These are phyloP conservation scores for Hydriomena furcata DNA, from an alignment of 2,888 invertebrate genomes.

Conservation along the genomic window DNA sequence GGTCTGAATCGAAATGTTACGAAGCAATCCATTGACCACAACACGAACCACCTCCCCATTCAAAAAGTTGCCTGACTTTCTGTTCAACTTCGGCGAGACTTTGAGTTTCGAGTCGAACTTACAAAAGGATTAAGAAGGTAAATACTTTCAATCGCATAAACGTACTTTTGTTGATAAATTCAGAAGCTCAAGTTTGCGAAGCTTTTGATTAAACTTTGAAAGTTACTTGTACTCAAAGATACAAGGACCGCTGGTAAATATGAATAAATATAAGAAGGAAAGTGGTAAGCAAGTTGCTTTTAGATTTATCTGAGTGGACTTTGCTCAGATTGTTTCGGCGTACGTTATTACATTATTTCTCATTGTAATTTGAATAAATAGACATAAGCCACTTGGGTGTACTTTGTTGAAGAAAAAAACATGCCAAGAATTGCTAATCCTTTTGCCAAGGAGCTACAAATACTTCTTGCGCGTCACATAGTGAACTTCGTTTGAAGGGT, in stretches of 20 bases:
- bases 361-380: too few relatives aligned
- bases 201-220: slow-evolving; percentile 16
- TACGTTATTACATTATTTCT: not conserved
- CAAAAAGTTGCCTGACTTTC: slow-evolving; percentile 25
- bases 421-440: too few relatives aligned
- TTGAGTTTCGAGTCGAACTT: slow-evolving; percentile 1
- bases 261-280: slow-evolving; percentile 11
- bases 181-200: slow-evolving; percentile 4
- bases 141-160: slow-evolving; percentile 24
- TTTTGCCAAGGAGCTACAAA: too few relatives aligned
- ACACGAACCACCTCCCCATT: slow-evolving; percentile 24
- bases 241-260: slow-evolving; percentile 1
- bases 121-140: slow-evolving; percentile 17
- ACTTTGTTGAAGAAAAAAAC: too few relatives aligned
- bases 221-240: slow-evolving; percentile 1
- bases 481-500: too few relatives aligned
- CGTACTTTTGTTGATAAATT: slow-evolving; percentile 20
- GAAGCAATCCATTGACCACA: slow-evolving; percentile 25
- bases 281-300: slow-evolving; percentile 5
- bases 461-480: too few relatives aligned
- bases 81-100: slow-evolving; percentile 5
- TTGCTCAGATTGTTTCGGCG: not conserved
- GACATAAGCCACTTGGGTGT: too few relatives aligned
- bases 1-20: slow-evolving; percentile 9
- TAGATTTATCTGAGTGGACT: not conserved